Evolutionary conservation across 92 coral and sea anemone species (phyloP), one percentile per base, ranked within the genome.

Genomic region (Phymanthus crucifer): DNA sequence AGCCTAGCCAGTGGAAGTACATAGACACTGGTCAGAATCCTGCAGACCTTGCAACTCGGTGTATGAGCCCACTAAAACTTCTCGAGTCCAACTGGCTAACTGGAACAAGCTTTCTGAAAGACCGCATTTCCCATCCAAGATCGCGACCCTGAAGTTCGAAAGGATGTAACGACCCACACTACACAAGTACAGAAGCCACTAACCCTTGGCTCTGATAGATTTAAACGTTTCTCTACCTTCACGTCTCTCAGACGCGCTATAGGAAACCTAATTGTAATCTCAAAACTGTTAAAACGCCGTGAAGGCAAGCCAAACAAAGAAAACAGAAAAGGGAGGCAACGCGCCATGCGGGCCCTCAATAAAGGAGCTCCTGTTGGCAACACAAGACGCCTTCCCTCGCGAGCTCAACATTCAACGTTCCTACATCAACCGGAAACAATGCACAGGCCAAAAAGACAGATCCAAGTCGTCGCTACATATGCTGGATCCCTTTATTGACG

Each of bases 141-240:
- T 7, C 31, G 40, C 50, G 89, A 86, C 65, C 89, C 85, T 18
- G 89, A 86, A 45, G 71, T 86, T 17, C 72, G 88, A 0, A 72
- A 64, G 26, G 74, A 79, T 3, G 67, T 64, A 0, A 34, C 32
- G 0, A 54, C 32, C 17, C 6, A 21, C 56, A 29, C 64, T 27
- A 79, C 69, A 32, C 40, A 17, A 23, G 21, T 32, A 19, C 34
- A 69, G 23, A 70, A 34, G 43, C 46, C 74, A 1, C 56, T 0
- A 24, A 27, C 73, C 1, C 68, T 85, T 18, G 80, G 80, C 52
- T 23, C 81, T 0, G 77, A 72, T 3, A 73, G 84, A 37, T 78
- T 85, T 46, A 4, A 26, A 57, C 76, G 85, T 19, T 85, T 85
- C 61, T 85, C 84, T 17, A 79, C 16, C 23, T 65, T 40, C 64